These are phyloP conservation scores for Latheticus oryzae DNA, from an alignment of 2,888 invertebrate species.

Conservation along the genomic window DNA sequence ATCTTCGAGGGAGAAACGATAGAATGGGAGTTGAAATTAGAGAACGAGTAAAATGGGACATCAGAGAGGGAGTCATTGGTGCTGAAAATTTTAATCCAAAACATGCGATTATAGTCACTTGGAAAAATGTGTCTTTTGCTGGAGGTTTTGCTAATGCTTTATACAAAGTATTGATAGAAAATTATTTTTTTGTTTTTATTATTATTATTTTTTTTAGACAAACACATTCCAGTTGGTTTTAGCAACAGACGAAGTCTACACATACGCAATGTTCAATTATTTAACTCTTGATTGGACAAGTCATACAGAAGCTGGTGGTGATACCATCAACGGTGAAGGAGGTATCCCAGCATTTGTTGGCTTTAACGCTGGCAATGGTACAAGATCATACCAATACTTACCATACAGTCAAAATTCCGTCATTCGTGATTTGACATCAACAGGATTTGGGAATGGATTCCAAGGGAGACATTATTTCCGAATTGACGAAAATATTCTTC, in stretches of 20 bases:
- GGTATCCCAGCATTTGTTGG: constrained; percentile 91
- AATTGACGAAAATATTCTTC: constrained; percentile 92
- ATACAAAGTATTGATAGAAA: constrained; percentile 70
- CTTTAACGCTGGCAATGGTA: constrained; percentile 97
- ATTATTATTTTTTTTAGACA: constrained; percentile 69
- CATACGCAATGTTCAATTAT: constrained; percentile 97
- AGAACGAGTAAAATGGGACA: constrained; percentile 88
- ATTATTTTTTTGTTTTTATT: background rate
- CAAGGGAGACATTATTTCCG: constrained; percentile 94
- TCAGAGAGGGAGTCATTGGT: constrained; percentile 90
- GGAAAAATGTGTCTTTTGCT: constrained; percentile 95
- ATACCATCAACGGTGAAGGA: constrained; percentile 87
- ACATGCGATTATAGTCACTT: constrained; percentile 90
- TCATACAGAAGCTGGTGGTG: constrained; percentile 92
- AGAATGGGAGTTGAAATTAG: constrained; percentile 87
- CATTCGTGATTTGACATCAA: constrained; percentile 82
- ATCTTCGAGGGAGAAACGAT: constrained; percentile 79
- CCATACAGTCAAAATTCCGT: constrained; percentile 92
- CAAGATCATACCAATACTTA: constrained; percentile 86
- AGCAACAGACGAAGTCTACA: constrained; percentile 92
- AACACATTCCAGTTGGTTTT: constrained; percentile 96
- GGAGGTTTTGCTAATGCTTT: constrained; percentile 86
- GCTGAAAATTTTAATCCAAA: constrained; percentile 91
- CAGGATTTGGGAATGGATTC: constrained; percentile 89
- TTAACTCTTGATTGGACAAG: constrained; percentile 90